Base-by-base conservation (phyloP, 2,888 invertebrate genomes). In the Eutolmus rufibarbis region DNA sequence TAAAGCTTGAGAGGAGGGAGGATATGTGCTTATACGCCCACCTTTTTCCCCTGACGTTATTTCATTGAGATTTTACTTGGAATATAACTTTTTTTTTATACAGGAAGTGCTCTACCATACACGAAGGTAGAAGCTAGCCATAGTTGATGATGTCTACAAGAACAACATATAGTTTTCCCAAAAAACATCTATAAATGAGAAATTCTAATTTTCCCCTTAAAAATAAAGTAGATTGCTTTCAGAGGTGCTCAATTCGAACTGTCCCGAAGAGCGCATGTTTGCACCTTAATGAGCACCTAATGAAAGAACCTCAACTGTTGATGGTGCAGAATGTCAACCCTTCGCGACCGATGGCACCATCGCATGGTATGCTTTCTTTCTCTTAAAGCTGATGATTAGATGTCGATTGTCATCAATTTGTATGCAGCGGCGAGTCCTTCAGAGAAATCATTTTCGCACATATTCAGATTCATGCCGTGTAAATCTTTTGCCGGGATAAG, bases 361-460 rank as follows among this genome's bases (percentile, higher is more conserved):
- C 9, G 19, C 5, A 57, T n/a, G 57, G 19, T 19, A 57, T n/a
- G 57, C 23, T 28, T 66, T 28, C 28, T 66, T 28, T 66, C 76
- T 76, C 76, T 76, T 40, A 40, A 76, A 37, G 19, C 14, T 37
- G 76, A 19, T 28, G 76, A 40, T 76, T 76, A 76, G 37, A 76
- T 37, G 76, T 34, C 76, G 40, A 76, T 76, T 76, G 76, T 76
- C 76, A 76, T 76, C 76, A 76, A 76, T 76, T 79, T 46, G 46
- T 46, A 40, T 43, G 43, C 79, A 79, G 40, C 43, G 76, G 51
- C 28, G 46, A 79, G 79, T 43, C 46, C 79, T 46, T 46, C 43
- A 79, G 43, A 79, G 46, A 79, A 79, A 79, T 46, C 79, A 79
- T 43, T 76, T 74, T 28, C 37, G 43, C 79, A 79, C 79, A 43